Conservation (phyloP, 2,113 vertebrate species). For the Tachuris rubrigastra region DNA sequence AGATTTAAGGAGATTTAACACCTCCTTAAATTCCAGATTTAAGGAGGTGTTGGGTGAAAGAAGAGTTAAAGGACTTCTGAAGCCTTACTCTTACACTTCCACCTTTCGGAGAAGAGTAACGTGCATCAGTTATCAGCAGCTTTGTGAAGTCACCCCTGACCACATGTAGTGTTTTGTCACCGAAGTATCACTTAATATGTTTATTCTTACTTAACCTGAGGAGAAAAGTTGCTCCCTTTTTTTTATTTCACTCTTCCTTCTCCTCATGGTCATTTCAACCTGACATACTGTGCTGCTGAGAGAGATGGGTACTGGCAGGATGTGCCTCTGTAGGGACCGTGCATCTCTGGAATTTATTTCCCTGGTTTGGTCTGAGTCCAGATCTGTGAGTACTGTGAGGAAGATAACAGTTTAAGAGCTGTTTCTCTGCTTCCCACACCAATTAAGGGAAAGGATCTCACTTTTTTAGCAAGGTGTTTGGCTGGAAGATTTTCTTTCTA, state of each 20-base stretch:
- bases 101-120: neutral
- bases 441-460: slow-evolving; percentile 5
- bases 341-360: neutral
- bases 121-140: neutral
- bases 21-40: neutral
- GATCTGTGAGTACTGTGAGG: neutral
- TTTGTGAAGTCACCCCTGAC: neutral
- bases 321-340: neutral
- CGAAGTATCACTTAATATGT: neutral
- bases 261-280: neutral
- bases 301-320: neutral
- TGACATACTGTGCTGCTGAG: neutral
- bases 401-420: neutral
- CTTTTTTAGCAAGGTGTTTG: neutral
- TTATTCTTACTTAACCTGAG: neutral
- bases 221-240: neutral
- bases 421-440: neutral
- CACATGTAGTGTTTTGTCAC: neutral
- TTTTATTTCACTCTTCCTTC: neutral
- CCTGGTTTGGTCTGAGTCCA: neutral
- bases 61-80: neutral
- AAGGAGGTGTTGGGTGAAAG: neutral
- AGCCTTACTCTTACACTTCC: neutral
- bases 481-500: slow-evolving; percentile 49
- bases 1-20: neutral